Base-by-base conservation (phyloP, 2,888 invertebrate genomes). In the Lasioglossum pauxillum region DNA sequence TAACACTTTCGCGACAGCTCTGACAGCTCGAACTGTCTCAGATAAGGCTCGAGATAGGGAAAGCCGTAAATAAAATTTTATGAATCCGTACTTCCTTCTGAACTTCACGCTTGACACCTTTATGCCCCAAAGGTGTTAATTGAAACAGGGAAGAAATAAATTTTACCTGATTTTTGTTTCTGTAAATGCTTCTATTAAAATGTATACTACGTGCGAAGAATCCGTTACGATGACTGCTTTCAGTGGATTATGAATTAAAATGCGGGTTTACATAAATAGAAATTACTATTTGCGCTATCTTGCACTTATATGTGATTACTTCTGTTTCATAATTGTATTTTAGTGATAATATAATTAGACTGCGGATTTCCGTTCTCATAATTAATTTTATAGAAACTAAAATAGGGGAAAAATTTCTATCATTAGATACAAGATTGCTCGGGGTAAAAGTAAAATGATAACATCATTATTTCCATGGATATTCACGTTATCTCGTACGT, bases 41-140 rank as follows among this genome's bases (percentile, higher is more conserved):
- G n/a, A 57, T 57, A 57, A 57, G 57, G 5, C 57, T 57, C n/a
- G n/a, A 57, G 57, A 57, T 57, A 57, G n/a, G 23, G 57, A 57
- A n/a, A 57, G 57, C n/a, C 57, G n/a, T 57, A 57, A 57, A 57
- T 57, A 57, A 57, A 57, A 57, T 57, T 57, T 57, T 57, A 57
- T 57, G 57, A 57, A 57, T 57, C 57, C 12, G 57, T n/a, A 57
- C n/a, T 57, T 57, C 57, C 57, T n/a, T 1, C 12, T 12, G n/a
- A 57, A 57, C 57, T 57, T 57, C 57, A 57, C 57, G 57, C 57
- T 57, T 57, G 57, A 57, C 57, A 57, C 12, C n/a, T 57, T 57
- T 57, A 57, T 57, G 57, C 57, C n/a, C n/a, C 12, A 0, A 57
- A 57, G 57, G 53, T 57, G 53, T 57, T 57, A 57, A 57, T 57